A percentile compares a stretch with the other conserved stretches of the same genome.
These are phyloP conservation scores for Tubulanus polymorphus DNA, from an alignment of 2,888 invertebrate species.

Conservation along the genomic window DNA sequence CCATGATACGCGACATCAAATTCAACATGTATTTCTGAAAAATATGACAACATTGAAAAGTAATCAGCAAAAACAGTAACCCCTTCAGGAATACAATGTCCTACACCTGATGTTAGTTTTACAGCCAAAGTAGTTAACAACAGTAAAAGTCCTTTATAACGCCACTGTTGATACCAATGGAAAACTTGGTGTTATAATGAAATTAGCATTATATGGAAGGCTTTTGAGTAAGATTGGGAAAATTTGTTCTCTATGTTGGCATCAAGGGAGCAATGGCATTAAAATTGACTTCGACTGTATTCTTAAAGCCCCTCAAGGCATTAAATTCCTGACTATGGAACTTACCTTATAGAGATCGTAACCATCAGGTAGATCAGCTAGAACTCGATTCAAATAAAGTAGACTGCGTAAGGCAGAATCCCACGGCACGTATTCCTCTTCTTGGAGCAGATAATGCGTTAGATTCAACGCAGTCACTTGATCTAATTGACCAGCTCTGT, in stretches of 20 bases:
- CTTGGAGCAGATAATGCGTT: conserved; percentile 69
- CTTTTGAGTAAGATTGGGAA: too few species aligned
- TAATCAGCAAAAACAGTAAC: too few species aligned
- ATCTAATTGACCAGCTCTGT: conserved; percentile 61
- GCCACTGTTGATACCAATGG: too few species aligned
- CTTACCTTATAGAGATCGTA: conserved; percentile 42
- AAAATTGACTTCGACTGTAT: too few species aligned
- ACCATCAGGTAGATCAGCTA: conserved; percentile 68
- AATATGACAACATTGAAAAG: conserved; percentile 57
- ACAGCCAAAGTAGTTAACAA: too few species aligned
- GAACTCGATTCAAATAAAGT: conserved; percentile 67
- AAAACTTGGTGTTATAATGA: too few species aligned
- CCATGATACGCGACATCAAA: conserved; percentile 61
- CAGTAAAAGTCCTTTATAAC: too few species aligned
- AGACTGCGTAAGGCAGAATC: conserved; percentile 72
- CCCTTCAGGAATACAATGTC: too few species aligned
- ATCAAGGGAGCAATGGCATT: too few species aligned
- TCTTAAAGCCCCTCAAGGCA: neutral
- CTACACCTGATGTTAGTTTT: too few species aligned
- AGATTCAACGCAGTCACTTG: conserved; percentile 65
- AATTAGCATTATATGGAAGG: too few species aligned
- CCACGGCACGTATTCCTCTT: conserved; percentile 82
- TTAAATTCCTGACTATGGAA: neutral
- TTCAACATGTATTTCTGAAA: conserved; percentile 55
- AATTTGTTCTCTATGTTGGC: too few species aligned